Base-by-base conservation (phyloP, 2,888 invertebrate species). In the Amblyjoppa fuscipennis region DNA sequence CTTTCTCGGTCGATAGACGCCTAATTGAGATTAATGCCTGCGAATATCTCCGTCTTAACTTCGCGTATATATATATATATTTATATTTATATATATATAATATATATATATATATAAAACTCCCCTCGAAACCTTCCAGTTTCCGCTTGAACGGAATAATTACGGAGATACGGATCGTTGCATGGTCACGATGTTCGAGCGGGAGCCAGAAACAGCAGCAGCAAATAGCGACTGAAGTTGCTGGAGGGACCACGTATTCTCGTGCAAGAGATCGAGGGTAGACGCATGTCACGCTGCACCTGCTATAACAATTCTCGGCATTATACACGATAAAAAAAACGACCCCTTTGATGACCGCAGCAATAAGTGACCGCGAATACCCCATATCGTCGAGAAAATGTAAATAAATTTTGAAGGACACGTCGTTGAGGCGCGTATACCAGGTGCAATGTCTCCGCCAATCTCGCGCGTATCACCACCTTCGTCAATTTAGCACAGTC, bases 11-110 rank as follows among this genome's bases (percentile, higher is more conserved):
- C 87, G 87, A 89, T 89, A 87, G 77, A 73, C 77, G 71, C 85
- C 86, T 90, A 90, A 90, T 90, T 90, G 89, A 89, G 89, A 91
- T 90, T 91, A 91, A 91, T 90, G 87, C 80, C 84, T 78, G 68
- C 56, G 87, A 89, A 90, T 91, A 64, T 87, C 88, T 59, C 76
- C 66, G 71, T 80, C 76, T 80, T 20, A 64, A 71, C 31, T 64
- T 64, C 64, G 64, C 34, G 64, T 34, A n/a, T 34, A 31, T 13
- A 64, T 66, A 74, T 45, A 49, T 66, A 53, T 3, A 16, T 53
- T 20, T 7, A 5, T 20, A 7, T 53, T 4, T 6, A 20, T 7
- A 20, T 16, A 53, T 11, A 13, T 45, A 45, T 13, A 45, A 45
- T 13, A 45, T 45, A 13, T 3, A 9, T 38, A 38, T 38, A 9